phyloP scores from a whole-genome alignment of 2,888 invertebrate species.

The Buathra laborator region DNA sequence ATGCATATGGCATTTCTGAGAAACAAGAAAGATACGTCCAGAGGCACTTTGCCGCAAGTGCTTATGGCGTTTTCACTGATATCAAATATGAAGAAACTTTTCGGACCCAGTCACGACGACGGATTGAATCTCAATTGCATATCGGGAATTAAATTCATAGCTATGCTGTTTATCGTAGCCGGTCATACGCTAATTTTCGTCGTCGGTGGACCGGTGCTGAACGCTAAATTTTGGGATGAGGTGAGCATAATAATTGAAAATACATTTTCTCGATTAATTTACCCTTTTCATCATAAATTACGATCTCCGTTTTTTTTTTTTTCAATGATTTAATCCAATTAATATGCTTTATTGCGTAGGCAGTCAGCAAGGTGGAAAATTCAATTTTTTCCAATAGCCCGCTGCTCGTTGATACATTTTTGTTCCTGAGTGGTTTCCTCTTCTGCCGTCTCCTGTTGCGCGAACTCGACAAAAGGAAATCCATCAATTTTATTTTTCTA shows the following conservation, averaged over 20 bases:
- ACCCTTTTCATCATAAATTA: background rate
- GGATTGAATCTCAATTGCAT: constrained; percentile 89
- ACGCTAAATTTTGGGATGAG: constrained; percentile 88
- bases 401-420: constrained; percentile 90
- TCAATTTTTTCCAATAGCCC: constrained; percentile 89
- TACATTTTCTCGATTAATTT: background rate
- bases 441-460: constrained; percentile 89
- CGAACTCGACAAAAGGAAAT: constrained; percentile 89
- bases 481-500: constrained; percentile 88
- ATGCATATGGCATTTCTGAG: constrained; percentile 75
- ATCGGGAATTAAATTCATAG: constrained; percentile 89
- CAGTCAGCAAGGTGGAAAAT: constrained; percentile 87
- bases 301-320: background rate
- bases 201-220: constrained; percentile 89
- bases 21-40: constrained; percentile 70
- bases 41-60: constrained; percentile 72
- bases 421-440: constrained; percentile 90
- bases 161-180: constrained; percentile 89
- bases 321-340: background rate
- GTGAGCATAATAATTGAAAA: constrained; percentile 81
- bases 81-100: constrained; percentile 87
- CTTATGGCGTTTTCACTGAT: constrained; percentile 87
- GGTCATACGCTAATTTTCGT: constrained; percentile 90
- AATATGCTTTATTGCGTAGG: constrained; percentile 83
- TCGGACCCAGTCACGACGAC: constrained; percentile 87